Evolutionary conservation across 2,113 vertebrate genomes (phyloP).

Genomic region (Etia nguti): DNA sequence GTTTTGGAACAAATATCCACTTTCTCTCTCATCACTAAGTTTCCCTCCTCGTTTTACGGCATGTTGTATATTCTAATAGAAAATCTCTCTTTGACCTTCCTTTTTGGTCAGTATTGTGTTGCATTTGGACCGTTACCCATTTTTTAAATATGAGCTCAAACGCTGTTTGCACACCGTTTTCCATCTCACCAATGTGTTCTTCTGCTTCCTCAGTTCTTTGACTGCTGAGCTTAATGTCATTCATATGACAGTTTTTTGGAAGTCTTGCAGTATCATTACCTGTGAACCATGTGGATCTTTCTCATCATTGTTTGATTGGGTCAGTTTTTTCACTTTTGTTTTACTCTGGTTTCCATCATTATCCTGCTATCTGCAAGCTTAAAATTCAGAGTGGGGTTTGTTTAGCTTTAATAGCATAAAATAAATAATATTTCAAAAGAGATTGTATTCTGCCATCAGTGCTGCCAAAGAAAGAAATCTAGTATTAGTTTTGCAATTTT

Average conservation of each 20-base stretch:
- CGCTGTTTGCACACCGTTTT: neutral
- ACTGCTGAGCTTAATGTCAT: neutral
- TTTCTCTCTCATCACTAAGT: neutral
- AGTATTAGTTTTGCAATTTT: neutral
- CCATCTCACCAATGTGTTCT: neutral
- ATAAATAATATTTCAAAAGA: neutral
- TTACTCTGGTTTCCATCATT: neutral
- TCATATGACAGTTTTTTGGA: neutral
- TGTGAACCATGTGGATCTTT: neutral
- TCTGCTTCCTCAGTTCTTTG: neutral
- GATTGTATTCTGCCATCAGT: too few species aligned
- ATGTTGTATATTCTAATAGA: neutral
- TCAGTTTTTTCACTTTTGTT: neutral
- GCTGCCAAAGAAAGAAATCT: neutral
- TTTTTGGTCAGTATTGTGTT: neutral
- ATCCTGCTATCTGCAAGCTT: neutral
- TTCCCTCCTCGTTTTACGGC: neutral
- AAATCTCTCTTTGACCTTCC: neutral
- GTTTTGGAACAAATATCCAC: neutral
- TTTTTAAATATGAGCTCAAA: neutral
- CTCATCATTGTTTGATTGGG: neutral
- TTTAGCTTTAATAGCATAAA: neutral
- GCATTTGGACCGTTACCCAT: neutral
- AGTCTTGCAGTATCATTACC: neutral
- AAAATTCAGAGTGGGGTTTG: neutral